phyloP scores from a whole-genome alignment of 2,797 vertebrate genomes.

The Emydoidea blandingii region DNA sequence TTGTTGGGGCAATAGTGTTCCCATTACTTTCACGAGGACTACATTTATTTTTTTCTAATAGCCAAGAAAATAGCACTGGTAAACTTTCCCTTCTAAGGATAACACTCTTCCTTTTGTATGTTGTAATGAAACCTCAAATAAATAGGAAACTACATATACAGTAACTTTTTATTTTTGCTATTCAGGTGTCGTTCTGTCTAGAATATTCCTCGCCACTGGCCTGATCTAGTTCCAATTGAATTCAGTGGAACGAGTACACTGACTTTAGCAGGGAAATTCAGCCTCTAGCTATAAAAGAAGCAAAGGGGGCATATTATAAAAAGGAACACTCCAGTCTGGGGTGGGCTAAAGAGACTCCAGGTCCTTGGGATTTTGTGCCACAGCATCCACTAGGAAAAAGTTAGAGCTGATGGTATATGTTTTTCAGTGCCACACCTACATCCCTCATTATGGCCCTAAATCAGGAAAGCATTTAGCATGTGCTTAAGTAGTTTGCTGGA shows the following conservation, averaged over 20 bases:
- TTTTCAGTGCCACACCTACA: neutral
- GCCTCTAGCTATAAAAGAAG: neutral
- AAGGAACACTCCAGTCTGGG: neutral
- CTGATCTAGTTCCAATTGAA: neutral
- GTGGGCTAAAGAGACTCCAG: neutral
- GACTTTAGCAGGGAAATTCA: neutral
- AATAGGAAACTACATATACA: neutral
- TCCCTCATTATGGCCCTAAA: neutral
- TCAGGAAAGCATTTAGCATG: neutral
- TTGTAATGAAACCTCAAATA: neutral
- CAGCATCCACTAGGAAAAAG: neutral
- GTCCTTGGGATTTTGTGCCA: neutral
- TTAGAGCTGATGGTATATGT: neutral
- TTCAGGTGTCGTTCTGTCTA: neutral
- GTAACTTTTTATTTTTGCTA: neutral
- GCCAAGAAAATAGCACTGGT: neutral
- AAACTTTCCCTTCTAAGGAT: neutral
- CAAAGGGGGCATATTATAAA: neutral
- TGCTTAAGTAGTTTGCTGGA: fast-evolving
- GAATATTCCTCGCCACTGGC: neutral
- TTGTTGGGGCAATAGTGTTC: neutral
- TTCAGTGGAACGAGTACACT: neutral
- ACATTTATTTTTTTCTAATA: neutral
- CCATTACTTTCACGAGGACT: neutral
- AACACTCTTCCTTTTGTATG: fast-evolving